These are phyloP conservation scores for Astur gentilis DNA, from an alignment of 2,113 vertebrate species.

Conservation along the genomic window DNA sequence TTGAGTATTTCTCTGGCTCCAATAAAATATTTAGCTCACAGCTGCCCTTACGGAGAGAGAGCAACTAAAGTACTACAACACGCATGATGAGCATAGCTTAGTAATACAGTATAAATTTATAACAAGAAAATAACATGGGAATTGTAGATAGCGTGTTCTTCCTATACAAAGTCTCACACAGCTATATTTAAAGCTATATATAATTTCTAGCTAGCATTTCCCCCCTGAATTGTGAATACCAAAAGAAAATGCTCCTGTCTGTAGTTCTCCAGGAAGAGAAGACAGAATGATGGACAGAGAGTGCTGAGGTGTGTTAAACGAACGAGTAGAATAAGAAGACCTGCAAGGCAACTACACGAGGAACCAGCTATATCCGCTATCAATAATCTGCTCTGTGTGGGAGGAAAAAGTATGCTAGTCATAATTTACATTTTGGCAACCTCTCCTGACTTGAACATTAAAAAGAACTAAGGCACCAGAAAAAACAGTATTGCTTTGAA, in stretches of 20 bases:
- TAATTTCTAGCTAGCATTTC: background rate
- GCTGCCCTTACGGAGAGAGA: background rate
- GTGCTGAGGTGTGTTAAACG: background rate
- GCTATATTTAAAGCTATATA: background rate
- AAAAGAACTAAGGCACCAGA: background rate
- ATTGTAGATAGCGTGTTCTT: background rate
- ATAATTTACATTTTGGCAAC: constrained; percentile 1
- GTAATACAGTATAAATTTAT: background rate
- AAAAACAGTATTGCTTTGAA: background rate
- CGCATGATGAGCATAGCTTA: background rate
- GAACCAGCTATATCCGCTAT: background rate
- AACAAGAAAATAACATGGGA: background rate
- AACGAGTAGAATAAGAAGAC: background rate
- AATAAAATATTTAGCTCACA: constrained; percentile 13
- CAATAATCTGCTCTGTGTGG: background rate
- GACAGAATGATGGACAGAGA: background rate
- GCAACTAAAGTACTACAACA: background rate
- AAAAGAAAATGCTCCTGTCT: background rate
- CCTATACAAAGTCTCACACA: background rate
- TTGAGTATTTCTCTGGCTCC: background rate
- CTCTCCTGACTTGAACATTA: background rate
- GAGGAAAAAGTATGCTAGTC: background rate
- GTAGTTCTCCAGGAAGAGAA: background rate
- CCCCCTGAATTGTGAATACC: background rate
- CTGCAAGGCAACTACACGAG: background rate